Evolutionary conservation across 1,140 invertebrate species (phyloP), one percentile per base, ranked within the genome.

Genomic region (Drosophila burlai): DNA sequence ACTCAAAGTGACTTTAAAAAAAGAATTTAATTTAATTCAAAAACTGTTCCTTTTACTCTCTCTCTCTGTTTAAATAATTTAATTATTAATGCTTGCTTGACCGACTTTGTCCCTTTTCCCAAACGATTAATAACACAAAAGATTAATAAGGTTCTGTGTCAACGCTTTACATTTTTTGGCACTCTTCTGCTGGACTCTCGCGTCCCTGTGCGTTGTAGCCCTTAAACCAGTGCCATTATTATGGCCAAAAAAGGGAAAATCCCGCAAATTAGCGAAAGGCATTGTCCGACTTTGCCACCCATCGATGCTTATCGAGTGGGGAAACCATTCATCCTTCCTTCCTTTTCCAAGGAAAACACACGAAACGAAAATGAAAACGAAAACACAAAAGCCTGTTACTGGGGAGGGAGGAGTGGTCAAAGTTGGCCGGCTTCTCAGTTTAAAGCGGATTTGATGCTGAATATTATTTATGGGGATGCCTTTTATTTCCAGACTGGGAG

Each of bases 371-470:
- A n/a, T 9, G 21, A 64, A 64, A 65, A 54, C 3, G 54, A 68
- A 71, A 57, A 68, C 62, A 57, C 26, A 64, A 64, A 67, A 68
- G 31, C 61, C 62, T 49, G 65, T 38, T 47, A 13, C 21, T 5
- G n/a, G 36, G 16, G 47, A 26, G 16, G 16, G 47, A 29, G 24
- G n/a, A 4, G 11, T 36, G 36, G 10, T 21, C 29, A 21, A 45
- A 52, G 62, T 36, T 73, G 49, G 52, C 24, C 52, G 36, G 47
- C 31, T 61, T 76, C 82, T 69, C 74, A 63, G 80, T 87, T 87
- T 87, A 89, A 87, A 87, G 81, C 84, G 84, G 84, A 89, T 87
- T 87, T 87, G 77, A 84, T 80, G 73, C 77, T 87, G 84, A 87
- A 87, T 75, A 89, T 87, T 87, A 89, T 87, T 83, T 87, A 83